Conservation (phyloP, 92 coral and sea anemone genomes). For the Palythoa grandis region DNA sequence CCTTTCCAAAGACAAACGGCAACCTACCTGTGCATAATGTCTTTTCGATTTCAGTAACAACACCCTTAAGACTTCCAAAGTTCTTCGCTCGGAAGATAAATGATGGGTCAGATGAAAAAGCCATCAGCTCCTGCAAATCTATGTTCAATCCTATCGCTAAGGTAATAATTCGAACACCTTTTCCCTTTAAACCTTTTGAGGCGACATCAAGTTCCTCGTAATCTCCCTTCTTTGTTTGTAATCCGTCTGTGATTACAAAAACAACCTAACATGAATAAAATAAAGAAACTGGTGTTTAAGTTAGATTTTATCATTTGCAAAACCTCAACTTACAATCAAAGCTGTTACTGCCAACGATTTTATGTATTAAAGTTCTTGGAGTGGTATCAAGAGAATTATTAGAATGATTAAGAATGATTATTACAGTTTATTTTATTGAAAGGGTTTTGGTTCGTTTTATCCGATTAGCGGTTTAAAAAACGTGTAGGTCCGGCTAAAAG, state of each 20-base stretch:
- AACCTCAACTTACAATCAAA: too few species aligned
- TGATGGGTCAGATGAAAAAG: conserved; percentile 23
- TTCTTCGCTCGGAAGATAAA: conserved; percentile 25
- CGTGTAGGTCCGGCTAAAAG: too few species aligned
- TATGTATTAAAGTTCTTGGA: too few species aligned
- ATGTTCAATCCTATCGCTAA: conserved; percentile 20
- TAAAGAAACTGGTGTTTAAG: not conserved
- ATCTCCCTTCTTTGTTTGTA: conserved; percentile 36
- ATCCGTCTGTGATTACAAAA: conserved; percentile 40
- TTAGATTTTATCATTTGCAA: too few species aligned
- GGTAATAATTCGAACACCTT: conserved; percentile 17
- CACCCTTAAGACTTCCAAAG: conserved; percentile 24
- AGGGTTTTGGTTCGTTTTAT: too few species aligned
- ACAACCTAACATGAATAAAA: conserved; percentile 1
- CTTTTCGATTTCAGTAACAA: conserved; percentile 23
- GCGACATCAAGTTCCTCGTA: conserved; percentile 35
- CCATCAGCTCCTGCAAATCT: conserved; percentile 13
- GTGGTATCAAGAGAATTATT: too few species aligned
- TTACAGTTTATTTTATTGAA: too few species aligned
- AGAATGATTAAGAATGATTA: too few species aligned
- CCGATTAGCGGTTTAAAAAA: too few species aligned
- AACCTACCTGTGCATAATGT: conserved; percentile 11
- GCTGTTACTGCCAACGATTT: too few species aligned
- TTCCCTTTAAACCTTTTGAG: conserved; percentile 38
- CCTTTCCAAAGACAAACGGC: not conserved